phyloP scores from a whole-genome alignment of 2,797 vertebrate genomes.

The Aplochiton taeniatus region DNA sequence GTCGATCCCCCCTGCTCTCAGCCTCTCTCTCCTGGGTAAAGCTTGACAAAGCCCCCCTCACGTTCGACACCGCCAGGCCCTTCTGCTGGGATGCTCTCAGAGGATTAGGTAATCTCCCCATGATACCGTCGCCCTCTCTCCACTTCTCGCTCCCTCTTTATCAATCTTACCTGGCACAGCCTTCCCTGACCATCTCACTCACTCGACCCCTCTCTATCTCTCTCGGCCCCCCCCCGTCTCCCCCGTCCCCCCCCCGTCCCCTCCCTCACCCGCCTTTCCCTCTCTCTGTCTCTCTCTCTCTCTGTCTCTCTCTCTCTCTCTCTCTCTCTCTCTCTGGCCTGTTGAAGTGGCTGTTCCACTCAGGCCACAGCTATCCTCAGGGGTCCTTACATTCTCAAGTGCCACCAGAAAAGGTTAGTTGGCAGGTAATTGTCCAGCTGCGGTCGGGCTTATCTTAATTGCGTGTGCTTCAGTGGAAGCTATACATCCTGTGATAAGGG shows the following conservation, averaged over 20 bases:
- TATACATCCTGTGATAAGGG: conserved; percentile 68
- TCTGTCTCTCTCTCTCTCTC: conserved; percentile 23
- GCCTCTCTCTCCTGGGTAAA: conserved; percentile 68
- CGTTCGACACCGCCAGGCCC: conserved; percentile 68
- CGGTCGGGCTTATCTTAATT: conserved; percentile 76
- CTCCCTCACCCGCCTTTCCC: background rate
- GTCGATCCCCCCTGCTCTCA: conserved; percentile 62
- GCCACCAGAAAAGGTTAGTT: conserved; percentile 79
- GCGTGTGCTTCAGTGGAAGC: conserved; percentile 67
- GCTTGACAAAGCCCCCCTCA: conserved; percentile 66
- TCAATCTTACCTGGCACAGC: background rate
- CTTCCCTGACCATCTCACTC: background rate
- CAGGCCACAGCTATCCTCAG: conserved; percentile 67
- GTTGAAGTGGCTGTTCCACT: conserved; percentile 69
- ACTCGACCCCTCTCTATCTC: background rate
- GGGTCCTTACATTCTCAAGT: conserved; percentile 76
- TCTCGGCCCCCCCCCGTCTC: background rate
- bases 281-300: conserved; percentile 35
- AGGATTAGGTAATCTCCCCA: conserved; percentile 77
- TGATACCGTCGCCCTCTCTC: conserved; percentile 63
- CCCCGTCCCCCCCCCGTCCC: background rate
- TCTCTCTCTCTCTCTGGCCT: conserved; percentile 28
- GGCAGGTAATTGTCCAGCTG: conserved; percentile 80
- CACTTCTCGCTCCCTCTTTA: background rate
- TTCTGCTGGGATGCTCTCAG: conserved; percentile 68